Conservation (phyloP, 2,888 invertebrate species). For the Oasisia sp. region DNA sequence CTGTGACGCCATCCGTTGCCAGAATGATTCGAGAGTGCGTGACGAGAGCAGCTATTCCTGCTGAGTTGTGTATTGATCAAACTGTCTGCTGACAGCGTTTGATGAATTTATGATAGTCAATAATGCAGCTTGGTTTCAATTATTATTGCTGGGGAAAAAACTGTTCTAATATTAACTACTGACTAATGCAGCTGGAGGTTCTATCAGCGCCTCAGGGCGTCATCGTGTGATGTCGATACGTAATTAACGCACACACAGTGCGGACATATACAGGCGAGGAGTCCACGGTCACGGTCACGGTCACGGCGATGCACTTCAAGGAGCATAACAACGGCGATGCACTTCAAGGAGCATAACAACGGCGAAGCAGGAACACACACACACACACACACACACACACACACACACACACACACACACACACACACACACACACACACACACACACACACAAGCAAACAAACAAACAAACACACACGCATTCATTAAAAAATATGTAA, state of each 20-base stretch:
- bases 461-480: too few species aligned
- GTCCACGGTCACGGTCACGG: background rate
- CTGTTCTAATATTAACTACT: background rate
- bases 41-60: background rate
- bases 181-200: background rate
- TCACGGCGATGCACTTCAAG: background rate
- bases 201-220: background rate
- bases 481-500: too few species aligned
- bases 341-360: too few species aligned
- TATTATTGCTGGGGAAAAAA: background rate
- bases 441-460: too few species aligned
- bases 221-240: background rate
- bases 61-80: background rate
- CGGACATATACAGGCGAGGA: background rate
- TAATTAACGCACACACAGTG: background rate
- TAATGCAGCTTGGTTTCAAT: background rate
- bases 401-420: too few species aligned
- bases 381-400: too few species aligned
- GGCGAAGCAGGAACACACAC: too few species aligned
- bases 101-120: constrained; percentile 10
- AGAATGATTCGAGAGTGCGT: background rate
- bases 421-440: too few species aligned
- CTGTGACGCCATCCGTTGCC: background rate
- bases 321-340: background rate
- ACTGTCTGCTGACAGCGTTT: background rate